Evolutionary conservation across 92 coral and sea anemone species (phyloP).

Genomic region (Palythoa grandiflora): DNA sequence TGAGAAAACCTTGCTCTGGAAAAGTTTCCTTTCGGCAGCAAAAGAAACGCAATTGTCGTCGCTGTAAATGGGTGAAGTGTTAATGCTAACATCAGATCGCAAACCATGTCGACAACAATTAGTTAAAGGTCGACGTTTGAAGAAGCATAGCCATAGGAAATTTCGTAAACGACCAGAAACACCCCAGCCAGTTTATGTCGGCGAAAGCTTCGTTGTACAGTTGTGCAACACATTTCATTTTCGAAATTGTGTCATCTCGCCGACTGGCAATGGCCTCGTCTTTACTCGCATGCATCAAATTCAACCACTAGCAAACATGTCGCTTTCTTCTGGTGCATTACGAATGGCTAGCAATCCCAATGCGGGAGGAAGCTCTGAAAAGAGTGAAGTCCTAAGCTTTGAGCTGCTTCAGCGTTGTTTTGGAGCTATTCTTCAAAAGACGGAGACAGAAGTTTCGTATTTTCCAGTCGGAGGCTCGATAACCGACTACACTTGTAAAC

Average conservation of each 20-base stretch:
- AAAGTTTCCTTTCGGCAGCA: slow-evolving; percentile 34
- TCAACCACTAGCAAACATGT: slow-evolving; percentile 63
- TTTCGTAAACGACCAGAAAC: slow-evolving; percentile 46
- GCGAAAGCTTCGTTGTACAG: slow-evolving; percentile 78
- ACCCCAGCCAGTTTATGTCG: slow-evolving; percentile 73
- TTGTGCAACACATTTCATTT: slow-evolving; percentile 70
- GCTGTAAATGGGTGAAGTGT: slow-evolving; percentile 49
- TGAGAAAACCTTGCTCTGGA: neutral
- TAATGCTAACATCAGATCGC: neutral
- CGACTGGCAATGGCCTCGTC: slow-evolving; percentile 60
- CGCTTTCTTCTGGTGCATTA: slow-evolving; percentile 71
- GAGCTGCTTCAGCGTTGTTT: slow-evolving; percentile 83
- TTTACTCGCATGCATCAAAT: slow-evolving; percentile 70
- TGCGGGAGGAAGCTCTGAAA: slow-evolving; percentile 90
- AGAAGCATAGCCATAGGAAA: slow-evolving; percentile 39
- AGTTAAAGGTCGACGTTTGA: neutral
- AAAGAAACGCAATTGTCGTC: slow-evolving; percentile 44
- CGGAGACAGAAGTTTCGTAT: slow-evolving; percentile 82
- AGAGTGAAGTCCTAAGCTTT: slow-evolving; percentile 79
- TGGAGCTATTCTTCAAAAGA: slow-evolving; percentile 81
- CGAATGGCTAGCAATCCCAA: slow-evolving; percentile 78
- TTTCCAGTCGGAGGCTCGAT: slow-evolving; percentile 83
- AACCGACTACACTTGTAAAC: slow-evolving; percentile 82
- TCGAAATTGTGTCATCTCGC: slow-evolving; percentile 65
- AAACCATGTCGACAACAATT: slow-evolving; percentile 45